Evolutionary conservation across 2,888 invertebrate genomes (phyloP), one percentile per base, ranked within the genome.

Genomic region (Drosophila affinis): DNA sequence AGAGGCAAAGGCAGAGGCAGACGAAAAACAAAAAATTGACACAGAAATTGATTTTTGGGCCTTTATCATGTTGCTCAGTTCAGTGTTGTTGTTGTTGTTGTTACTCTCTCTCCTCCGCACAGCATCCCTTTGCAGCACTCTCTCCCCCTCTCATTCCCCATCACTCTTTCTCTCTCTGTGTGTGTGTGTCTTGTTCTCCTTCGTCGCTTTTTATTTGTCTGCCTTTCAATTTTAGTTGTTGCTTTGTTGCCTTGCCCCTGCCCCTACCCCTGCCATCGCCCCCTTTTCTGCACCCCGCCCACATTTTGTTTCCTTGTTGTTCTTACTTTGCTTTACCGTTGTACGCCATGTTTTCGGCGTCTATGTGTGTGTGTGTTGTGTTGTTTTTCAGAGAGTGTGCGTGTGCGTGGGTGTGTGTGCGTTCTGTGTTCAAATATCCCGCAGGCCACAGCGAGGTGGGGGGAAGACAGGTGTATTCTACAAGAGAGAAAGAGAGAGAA

Each of bases 1-100:
- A 48, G 4, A 24, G 24, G 24, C 24, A 24, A 5, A 24, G 24
- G 24, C 24, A 5, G 24, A 24, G 47, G 34, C 21, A 61, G 55
- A 46, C 45, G 14, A 24, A 34, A 63, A 64, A 21, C 81, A 81
- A 63, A 64, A 84, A 81, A 81, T 84, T 77, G 72, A 81, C 76
- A 74, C 82, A 78, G 74, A 85, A 82, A 82, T 85, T 82, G 82
- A 85, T 82, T 82, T 82, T 85, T 67, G 75, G 78, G 79, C 76
- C 76, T 78, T 81, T 85, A 75, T 78, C 81, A 72, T 78, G 76
- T 72, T 69, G 48, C 57, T 63, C 56, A 47, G 14, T 29, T 32
- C 60, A 12, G 59, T 64, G 27, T 56, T 45, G 46, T 59, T 45
- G 45, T 59, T 65, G 29, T 61, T 56, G 48, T 63, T 77, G 79